Evolutionary conservation across 2,113 vertebrate species (phyloP), one percentile per base, ranked within the genome.

Genomic region (Catharus fuscescens): DNA sequence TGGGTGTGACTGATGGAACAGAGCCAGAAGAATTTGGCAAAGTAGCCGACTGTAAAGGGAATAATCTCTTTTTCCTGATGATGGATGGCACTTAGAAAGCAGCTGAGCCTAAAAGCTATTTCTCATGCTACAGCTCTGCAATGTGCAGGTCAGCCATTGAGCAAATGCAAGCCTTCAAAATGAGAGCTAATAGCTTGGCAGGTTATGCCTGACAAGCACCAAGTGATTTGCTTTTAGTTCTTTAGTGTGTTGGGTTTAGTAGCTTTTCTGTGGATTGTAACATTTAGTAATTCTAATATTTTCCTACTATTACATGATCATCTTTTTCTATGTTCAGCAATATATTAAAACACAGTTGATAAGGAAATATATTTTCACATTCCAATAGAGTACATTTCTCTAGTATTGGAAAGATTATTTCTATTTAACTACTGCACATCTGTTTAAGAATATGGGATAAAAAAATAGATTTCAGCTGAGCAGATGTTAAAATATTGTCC

Each of bases 41-140:
- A 90, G 78, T 86, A 77, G 50, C 62, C 1, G 2, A n/a, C 78
- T 92, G 78, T 85, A 79, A 91, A 95, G 54, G 47, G 81, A 92
- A 80, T 92, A 91, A 90, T 96, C 65, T 85, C 64, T 93, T 87
- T 91, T 54, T 89, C 72, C 62, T 86, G 66, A 69, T 93, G 92
- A 92, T 86, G 90, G 87, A 95, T 96, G 84, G 79, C 77, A 82
- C 79, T 95, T 93, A 86, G 32, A 82, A 91, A 48, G 78, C 85
- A 86, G 71, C 79, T 86, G 93, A 92, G 74, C 87, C 62, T 82
- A 57, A 94, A 91, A 95, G 62, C 74, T 54, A 36, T 94, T 95
- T 90, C 67, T 96, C 79, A 59, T 81, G 78, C 62, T 88, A 65
- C 59, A 81, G 25, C 53, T 61, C 31, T 23, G 62, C 2, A 4